Evolutionary conservation across 2,797 vertebrate genomes (phyloP), one percentile per base, ranked within the genome.

Genomic region (Chloroceryle inda): DNA sequence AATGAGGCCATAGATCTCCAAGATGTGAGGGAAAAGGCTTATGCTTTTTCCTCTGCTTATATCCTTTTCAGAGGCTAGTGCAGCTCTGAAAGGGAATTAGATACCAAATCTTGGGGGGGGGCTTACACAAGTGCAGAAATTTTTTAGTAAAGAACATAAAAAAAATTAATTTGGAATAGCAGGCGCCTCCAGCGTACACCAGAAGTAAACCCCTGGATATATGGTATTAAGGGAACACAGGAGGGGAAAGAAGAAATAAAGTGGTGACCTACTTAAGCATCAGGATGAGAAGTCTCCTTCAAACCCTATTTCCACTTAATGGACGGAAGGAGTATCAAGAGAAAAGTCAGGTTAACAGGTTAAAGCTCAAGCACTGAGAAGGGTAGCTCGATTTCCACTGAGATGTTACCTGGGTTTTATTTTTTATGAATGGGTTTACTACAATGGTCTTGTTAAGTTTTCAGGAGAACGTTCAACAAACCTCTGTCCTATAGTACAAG

Each of bases 401-500:
- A 72, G 58, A 58, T 27, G 22, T 61, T 69, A 42, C 31, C 42
- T 58, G 24, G 13, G 11, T 4, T 7, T 44, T 52, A 52, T 56
- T 5, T 33, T 95, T 78, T 62, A 52, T 56, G 45, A 91, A 58
- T 29, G 17, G 14, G 23, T 64, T 91, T 74, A 37, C 24, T 78
- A 11, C 16, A 19, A 16, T 27, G 37, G 14, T 68, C 88, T 71
- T 87, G 44, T 5, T 66, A 58, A 64, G 52, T 64, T 72, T 69
- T 78, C 85, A 92, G 42, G 33, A 79, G 56, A 45, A 24, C 26
- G 27, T 83, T 88, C 40, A 44, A 49, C 42, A 80, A 83, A 95
- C 66, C 35, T 85, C 66, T 56, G 37, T 67, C 82, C 84, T 88
- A 52, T 18, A 88, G 88, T 87, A 90, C 80, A 93, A 85, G 33